Percentiles rank a stretch among this genome's conserved stretches.
Conservation (phyloP, 2,888 invertebrate species). For the Dolichopus griseipennis region DNA sequence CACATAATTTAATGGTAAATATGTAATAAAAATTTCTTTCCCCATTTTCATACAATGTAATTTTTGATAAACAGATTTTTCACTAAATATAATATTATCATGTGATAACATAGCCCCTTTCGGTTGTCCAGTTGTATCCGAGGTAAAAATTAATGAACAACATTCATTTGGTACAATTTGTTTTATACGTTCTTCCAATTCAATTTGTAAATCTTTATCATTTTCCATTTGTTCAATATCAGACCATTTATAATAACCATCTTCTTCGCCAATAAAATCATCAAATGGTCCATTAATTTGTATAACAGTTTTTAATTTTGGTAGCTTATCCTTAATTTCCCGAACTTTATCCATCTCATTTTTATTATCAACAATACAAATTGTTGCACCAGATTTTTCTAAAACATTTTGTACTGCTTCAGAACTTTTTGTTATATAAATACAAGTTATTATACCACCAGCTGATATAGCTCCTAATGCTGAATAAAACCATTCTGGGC, state of each 20-base stretch:
- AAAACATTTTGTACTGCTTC: conserved; percentile 75
- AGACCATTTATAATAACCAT: conserved; percentile 36
- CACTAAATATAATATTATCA: conserved; percentile 69
- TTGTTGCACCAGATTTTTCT: conserved; percentile 63
- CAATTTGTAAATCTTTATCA: conserved; percentile 42
- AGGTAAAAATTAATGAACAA: conserved; percentile 75
- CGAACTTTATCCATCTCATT: conserved; percentile 76
- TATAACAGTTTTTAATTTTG: conserved; percentile 67
- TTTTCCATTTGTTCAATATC: conserved; percentile 19
- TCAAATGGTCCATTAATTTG: conserved; percentile 38
- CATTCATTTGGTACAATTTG: conserved; percentile 69
- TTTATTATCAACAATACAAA: conserved; percentile 77
- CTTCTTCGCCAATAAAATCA: conserved; percentile 31
- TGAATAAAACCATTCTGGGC: conserved; percentile 83
- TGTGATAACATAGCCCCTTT: conserved; percentile 90
- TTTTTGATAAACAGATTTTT: conserved; percentile 46
- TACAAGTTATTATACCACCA: conserved; percentile 75
- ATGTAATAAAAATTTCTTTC: conserved; percentile 60
- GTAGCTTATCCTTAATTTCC: conserved; percentile 55
- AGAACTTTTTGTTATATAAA: conserved; percentile 82
- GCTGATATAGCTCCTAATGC: conserved; percentile 78
- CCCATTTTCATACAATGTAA: conserved; percentile 46
- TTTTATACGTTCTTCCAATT: conserved; percentile 55
- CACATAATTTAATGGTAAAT: conserved; percentile 80
- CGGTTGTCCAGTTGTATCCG: conserved; percentile 78